Evolutionary conservation across 2,888 invertebrate genomes (phyloP).

Genomic region (Linnaemya tessellans): DNA sequence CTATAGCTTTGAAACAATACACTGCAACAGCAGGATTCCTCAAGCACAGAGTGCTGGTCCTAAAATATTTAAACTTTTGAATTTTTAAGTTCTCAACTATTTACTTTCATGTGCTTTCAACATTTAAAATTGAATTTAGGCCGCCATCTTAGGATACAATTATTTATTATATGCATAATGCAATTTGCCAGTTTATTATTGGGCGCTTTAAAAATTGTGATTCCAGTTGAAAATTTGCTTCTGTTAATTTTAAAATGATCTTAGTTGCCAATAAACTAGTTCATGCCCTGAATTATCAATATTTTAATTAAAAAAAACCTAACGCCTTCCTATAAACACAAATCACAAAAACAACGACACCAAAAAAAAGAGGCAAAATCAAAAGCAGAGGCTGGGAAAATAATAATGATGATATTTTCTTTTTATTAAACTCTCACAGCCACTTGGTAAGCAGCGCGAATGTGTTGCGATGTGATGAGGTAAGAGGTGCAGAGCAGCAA

Average conservation of each 20-base stretch:
- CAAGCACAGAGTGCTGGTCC: too few relatives aligned
- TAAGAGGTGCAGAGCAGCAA: background rate
- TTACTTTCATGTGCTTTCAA: too few relatives aligned
- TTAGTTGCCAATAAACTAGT: constrained; percentile 49
- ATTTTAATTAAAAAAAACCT: constrained; percentile 23
- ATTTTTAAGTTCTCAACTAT: too few relatives aligned
- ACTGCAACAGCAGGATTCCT: too few relatives aligned
- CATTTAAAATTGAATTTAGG: too few relatives aligned
- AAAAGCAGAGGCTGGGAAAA: constrained; percentile 58
- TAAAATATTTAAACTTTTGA: too few relatives aligned
- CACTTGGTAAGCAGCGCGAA: constrained; percentile 8
- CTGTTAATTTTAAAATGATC: constrained; percentile 27
- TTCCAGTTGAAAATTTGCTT: background rate
- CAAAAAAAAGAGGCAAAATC: constrained; percentile 47
- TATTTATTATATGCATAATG: too few relatives aligned
- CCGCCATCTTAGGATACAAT: too few relatives aligned
- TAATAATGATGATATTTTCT: constrained; percentile 37
- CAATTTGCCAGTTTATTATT: too few relatives aligned
- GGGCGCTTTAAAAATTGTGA: too few relatives aligned
- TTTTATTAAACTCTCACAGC: constrained; percentile 10
- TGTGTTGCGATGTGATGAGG: background rate
- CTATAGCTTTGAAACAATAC: too few relatives aligned
- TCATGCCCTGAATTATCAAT: constrained; percentile 47
- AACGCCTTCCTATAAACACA: constrained; percentile 47
- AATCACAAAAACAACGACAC: constrained; percentile 43